Conservation (phyloP, 2,888 invertebrate species). For the Cerastis rubricosa region DNA sequence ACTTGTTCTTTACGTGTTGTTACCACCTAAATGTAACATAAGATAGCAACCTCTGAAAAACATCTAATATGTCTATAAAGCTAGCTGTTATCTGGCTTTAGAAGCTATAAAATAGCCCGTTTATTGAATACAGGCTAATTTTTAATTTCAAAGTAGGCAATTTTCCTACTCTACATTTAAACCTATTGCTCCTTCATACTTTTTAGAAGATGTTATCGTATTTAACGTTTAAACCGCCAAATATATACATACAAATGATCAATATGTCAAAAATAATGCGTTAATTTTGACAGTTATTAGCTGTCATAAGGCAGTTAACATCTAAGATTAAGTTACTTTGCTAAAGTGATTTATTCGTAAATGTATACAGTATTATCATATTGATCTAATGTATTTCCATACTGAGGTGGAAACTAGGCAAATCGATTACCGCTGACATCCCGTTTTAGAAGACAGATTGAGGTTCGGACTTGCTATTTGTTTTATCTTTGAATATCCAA, state of each 20-base stretch:
- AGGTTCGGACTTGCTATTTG: not conserved
- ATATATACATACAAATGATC: conserved; percentile 51
- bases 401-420: conserved; percentile 40
- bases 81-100: not conserved
- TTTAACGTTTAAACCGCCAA: not conserved
- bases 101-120: not conserved
- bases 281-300: conserved; percentile 53
- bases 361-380: conserved; percentile 36
- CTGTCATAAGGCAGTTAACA: conserved; percentile 51
- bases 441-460: conserved; percentile 13
- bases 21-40: not conserved
- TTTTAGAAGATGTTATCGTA: conserved; percentile 11
- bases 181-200: conserved; percentile 1
- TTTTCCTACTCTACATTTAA: not conserved
- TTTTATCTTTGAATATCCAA: conserved; percentile 14
- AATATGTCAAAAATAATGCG: conserved; percentile 52
- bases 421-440: conserved; percentile 32
- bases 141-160: not conserved
- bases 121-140: not conserved
- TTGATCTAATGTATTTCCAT: conserved; percentile 55
- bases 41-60: not conserved
- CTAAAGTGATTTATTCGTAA: conserved; percentile 47
- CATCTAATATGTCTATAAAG: not conserved
- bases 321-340: conserved; percentile 40
- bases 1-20: not conserved